Conservation (phyloP, 1,140 invertebrate species). For the Rhopalosiphum maidis region DNA sequence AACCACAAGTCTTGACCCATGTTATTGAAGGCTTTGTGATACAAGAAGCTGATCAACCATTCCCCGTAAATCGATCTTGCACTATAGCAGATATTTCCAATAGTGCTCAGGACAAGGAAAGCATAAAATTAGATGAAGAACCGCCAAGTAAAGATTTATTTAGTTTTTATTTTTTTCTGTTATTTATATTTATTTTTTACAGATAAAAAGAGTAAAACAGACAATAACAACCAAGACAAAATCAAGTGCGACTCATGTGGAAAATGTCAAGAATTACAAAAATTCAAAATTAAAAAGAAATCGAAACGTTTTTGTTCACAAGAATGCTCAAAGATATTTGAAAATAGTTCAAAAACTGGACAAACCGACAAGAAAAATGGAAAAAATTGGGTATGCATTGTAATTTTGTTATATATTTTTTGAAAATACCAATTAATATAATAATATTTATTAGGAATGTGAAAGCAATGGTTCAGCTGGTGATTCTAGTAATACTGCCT, state of each 20-base stretch:
- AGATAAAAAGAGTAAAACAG: constrained; percentile 54
- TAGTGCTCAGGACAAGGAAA: constrained; percentile 61
- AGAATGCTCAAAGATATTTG: constrained; percentile 55
- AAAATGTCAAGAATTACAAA: constrained; percentile 46
- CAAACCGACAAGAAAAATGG: constrained; percentile 31
- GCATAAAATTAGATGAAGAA: constrained; percentile 70
- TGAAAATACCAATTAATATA: neutral
- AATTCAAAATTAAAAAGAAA: constrained; percentile 56
- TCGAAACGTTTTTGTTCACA: constrained; percentile 57
- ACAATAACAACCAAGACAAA: constrained; percentile 31
- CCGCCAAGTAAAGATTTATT: constrained; percentile 69
- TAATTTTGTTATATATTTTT: neutral
- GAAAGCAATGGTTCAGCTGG: constrained; percentile 53
- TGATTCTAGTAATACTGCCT: constrained; percentile 59
- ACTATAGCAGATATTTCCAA: constrained; percentile 65
- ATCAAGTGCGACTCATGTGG: constrained; percentile 51
- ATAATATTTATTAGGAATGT: constrained; percentile 24
- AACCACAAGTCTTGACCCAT: constrained; percentile 94
- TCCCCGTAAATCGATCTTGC: constrained; percentile 77
- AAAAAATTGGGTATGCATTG: constrained; percentile 32
- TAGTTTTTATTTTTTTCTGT: constrained; percentile 60
- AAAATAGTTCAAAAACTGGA: constrained; percentile 45
- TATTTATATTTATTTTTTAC: constrained; percentile 62
- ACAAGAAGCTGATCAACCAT: constrained; percentile 82
- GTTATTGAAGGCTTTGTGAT: constrained; percentile 97